Base-by-base conservation (phyloP, 2,797 vertebrate genomes). In the Phoxinus dragarum region DNA sequence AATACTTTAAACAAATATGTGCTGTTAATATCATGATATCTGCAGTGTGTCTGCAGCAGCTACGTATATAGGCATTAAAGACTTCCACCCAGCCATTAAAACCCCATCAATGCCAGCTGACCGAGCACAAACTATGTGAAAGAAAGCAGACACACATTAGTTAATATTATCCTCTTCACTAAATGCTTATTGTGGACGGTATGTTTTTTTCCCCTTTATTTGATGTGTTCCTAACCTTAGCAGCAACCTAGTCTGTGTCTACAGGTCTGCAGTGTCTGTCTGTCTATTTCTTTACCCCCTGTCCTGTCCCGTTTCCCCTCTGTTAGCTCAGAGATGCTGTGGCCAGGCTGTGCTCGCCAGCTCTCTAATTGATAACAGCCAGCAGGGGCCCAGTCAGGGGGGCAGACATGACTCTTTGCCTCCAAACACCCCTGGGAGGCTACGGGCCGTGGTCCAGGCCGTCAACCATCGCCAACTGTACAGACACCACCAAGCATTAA, bases 341-440 rank as follows among this genome's bases (percentile, higher is more conserved):
- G 74, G 81, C 81, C 81, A 84, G 84, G 71, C 81, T 81, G 61
- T 72, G 64, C 84, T 81, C 78, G 86, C 84, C 87, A 88, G 81
- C 34, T 81, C 40, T 68, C 85, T 89, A 89, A 90, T 89, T 89
- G 88, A 90, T 88, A 88, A 88, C 85, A 87, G 89, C 86, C 84
- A 87, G 81, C 80, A 61, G 54, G 86, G 83, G 86, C 76, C 34
- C 83, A 85, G 86, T 80, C 23, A 87, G 71, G 85, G 82, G 84
- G 77, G 75, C 80, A 86, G 87, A 73, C 54, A 82, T 84, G 74
- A 64, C 87, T 84, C 74, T 85, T 78, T 80, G 80, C 85, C 84
- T 80, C 78, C 47, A 73, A 77, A 84, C 44, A 80, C 83, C 80
- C 73, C 80, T 44, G 47, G 73, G 80, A 78, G 66, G 49, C 38